Evolutionary conservation across 2,113 vertebrate species (phyloP).

Genomic region (Chaenogobius annularis): DNA sequence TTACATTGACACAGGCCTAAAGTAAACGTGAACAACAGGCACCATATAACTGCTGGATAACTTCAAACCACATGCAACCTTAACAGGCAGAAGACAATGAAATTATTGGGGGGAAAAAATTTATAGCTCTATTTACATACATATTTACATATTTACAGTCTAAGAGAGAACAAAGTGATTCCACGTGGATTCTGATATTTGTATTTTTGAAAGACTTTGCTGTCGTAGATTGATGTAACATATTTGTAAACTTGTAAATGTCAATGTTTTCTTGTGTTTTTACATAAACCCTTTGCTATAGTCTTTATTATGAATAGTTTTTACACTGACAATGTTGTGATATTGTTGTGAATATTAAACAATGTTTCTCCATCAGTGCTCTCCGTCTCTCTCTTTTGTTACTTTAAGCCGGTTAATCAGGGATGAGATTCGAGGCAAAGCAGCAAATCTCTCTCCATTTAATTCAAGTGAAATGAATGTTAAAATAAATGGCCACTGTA

Average conservation of each 20-base stretch:
- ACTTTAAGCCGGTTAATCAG: conserved; percentile 39
- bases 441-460: conserved; percentile 41
- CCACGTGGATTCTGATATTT: neutral
- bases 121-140: neutral
- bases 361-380: conserved; percentile 16
- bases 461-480: conserved; percentile 37
- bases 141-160: neutral
- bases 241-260: conserved; percentile 19
- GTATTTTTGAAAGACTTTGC: conserved; percentile 28
- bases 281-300: conserved; percentile 3
- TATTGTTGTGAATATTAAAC: conserved; percentile 51
- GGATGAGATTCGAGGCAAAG: conserved; percentile 30
- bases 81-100: neutral
- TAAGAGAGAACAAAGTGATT: neutral
- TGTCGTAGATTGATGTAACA: conserved; percentile 48
- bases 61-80: neutral
- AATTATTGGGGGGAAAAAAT: neutral
- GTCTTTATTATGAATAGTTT: conserved; percentile 16
- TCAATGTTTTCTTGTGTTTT: conserved; percentile 34
- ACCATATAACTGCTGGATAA: neutral
- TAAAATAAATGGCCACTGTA: conserved; percentile 39
- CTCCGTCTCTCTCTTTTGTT: conserved; percentile 7
- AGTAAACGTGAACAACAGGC: neutral
- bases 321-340: conserved; percentile 35
- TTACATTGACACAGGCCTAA: neutral